These are phyloP conservation scores for Alces alces DNA, from an alignment of 2,113 vertebrate species.

Conservation along the genomic window DNA sequence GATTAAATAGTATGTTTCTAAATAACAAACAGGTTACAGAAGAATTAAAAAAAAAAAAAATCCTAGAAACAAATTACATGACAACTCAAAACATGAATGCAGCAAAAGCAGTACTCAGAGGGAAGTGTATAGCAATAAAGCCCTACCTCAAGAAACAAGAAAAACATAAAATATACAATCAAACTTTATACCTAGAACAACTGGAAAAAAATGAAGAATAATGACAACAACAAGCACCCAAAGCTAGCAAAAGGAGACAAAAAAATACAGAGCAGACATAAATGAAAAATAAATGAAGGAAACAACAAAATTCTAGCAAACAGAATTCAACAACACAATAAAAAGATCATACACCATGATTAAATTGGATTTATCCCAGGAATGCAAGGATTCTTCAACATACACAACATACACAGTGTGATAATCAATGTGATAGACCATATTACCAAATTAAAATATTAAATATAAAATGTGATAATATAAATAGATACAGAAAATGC, in stretches of 20 bases:
- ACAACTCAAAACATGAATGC: not conserved
- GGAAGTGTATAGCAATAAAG: not conserved
- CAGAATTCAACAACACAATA: not conserved
- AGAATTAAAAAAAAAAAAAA: not conserved
- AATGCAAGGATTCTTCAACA: not conserved
- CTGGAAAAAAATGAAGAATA: not conserved
- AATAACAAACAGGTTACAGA: not conserved
- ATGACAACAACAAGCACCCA: not conserved
- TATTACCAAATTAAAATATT: not conserved
- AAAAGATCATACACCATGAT: not conserved
- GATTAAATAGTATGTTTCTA: not conserved
- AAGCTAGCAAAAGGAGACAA: not conserved
- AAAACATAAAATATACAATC: not conserved
- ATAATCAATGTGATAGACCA: not conserved
- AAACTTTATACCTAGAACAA: accelerated
- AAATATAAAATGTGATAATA: not conserved
- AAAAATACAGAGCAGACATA: not conserved
- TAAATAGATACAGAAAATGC: not conserved
- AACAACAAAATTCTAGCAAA: not conserved
- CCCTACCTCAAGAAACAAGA: not conserved
- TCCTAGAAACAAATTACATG: not conserved
- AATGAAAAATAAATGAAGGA: not conserved
- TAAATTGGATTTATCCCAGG: not conserved
- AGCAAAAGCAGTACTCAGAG: not conserved
- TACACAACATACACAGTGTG: not conserved